Conservation (phyloP, 1,140 invertebrate species). For the Hypothenemus hampei region DNA sequence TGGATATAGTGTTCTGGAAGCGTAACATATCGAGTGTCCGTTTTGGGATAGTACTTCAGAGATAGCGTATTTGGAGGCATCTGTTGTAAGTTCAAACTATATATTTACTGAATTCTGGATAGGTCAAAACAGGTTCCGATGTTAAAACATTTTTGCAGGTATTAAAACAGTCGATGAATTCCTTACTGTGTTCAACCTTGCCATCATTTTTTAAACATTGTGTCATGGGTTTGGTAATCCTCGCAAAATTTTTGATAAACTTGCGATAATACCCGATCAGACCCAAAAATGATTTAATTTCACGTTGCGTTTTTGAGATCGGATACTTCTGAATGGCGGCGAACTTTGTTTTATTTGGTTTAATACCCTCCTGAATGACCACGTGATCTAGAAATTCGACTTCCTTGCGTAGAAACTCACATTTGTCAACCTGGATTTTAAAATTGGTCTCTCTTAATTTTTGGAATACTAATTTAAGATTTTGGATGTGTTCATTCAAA, state of each 20-base stretch:
- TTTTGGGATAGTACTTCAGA: conserved; percentile 23
- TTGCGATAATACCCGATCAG: conserved; percentile 27
- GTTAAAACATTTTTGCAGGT: conserved; percentile 18
- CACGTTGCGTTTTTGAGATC: conserved; percentile 37
- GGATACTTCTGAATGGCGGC: conserved; percentile 36
- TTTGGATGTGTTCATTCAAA: conserved; percentile 29
- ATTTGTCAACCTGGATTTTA: too few relatives aligned
- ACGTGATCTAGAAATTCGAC: conserved; percentile 33
- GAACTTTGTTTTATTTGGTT: conserved; percentile 37
- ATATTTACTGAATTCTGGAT: conserved; percentile 36
- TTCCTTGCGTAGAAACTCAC: too few relatives aligned
- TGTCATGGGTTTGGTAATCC: conserved; percentile 33
- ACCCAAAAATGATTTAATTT: conserved; percentile 25
- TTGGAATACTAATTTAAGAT: conserved; percentile 28
- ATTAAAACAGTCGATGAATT: conserved; percentile 39
- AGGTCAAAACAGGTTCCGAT: conserved; percentile 20
- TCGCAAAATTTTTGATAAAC: conserved; percentile 32
- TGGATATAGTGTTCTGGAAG: conserved; percentile 27
- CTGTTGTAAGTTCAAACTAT: conserved; percentile 35
- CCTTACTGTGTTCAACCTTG: conserved; percentile 32
- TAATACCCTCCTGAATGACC: conserved; percentile 35
- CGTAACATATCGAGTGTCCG: conserved; percentile 31
- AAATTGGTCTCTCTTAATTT: too few relatives aligned
- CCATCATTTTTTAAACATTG: conserved; percentile 19
- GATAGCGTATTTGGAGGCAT: conserved; percentile 24